Evolutionary conservation across 2,113 vertebrate genomes (phyloP).

Genomic region (Prionailurus viverrinus): DNA sequence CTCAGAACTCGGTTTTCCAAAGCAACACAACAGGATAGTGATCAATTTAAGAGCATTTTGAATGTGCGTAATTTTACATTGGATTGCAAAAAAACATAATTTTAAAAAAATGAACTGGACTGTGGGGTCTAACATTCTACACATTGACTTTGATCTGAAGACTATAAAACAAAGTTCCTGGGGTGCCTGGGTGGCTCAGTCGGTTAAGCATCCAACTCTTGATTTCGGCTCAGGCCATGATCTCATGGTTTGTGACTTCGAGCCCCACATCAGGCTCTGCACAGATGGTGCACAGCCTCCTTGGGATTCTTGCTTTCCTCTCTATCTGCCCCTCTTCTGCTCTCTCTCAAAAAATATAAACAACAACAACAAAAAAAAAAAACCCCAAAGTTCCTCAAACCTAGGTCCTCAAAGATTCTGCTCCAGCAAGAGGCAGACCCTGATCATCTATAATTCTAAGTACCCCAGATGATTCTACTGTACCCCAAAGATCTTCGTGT

Average conservation of each 20-base stretch:
- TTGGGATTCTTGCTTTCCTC: no score
- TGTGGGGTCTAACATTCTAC: neutral
- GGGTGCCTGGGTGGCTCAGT: no score
- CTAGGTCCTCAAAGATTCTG: neutral
- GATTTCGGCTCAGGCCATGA: no score
- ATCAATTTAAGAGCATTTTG: neutral
- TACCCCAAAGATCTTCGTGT: neutral
- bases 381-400: neutral
- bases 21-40: neutral
- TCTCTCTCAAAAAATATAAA: no score
- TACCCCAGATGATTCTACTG: neutral
- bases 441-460: neutral
- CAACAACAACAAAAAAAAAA: no score
- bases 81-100: neutral
- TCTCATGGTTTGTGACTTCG: no score
- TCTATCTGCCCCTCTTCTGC: no score
- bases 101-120: neutral
- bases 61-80: neutral
- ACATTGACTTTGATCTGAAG: neutral
- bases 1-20: neutral
- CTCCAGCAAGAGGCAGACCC: neutral
- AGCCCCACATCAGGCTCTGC: no score
- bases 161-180: neutral
- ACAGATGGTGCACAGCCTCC: no score
- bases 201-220: no score